Percentiles rank a stretch among this genome's conserved stretches.
phyloP scores from a whole-genome alignment of 1,140 invertebrate genomes.

The Hermetia illucens region DNA sequence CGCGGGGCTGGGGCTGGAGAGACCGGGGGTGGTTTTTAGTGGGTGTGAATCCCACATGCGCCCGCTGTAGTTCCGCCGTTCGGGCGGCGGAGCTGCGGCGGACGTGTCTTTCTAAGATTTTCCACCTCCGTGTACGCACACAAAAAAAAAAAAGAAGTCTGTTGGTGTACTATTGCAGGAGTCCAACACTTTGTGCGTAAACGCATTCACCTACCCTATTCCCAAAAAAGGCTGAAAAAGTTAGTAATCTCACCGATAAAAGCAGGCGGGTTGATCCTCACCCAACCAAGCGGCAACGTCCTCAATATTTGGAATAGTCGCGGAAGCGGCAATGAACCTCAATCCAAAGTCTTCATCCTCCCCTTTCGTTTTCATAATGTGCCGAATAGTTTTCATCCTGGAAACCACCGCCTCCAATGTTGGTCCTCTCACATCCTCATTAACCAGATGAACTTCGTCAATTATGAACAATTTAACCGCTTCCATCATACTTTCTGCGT shows the following conservation, averaged over 20 bases:
- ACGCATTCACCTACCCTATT: no score
- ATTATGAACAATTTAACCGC: conserved; percentile 60
- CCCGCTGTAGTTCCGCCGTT: no score
- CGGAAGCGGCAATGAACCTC: conserved; percentile 62
- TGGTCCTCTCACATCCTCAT: conserved; percentile 53
- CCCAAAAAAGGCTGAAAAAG: no score
- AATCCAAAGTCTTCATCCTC: conserved; percentile 2
- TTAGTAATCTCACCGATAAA: conserved; percentile 35
- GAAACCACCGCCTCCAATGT: conserved; percentile 67
- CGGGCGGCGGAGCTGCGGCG: no score
- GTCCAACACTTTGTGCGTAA: no score
- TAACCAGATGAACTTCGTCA: conserved; percentile 66
- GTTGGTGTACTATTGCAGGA: no score
- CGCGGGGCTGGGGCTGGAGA: no score
- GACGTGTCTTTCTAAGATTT: no score
- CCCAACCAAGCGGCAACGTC: conserved; percentile 62
- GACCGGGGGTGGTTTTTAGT: no score
- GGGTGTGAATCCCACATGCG: no score
- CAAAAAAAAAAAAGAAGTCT: no score
- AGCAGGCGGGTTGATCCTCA: conserved; percentile 24
- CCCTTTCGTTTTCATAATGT: conserved; percentile 10
- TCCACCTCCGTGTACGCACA: no score
- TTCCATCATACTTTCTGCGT: conserved; percentile 43
- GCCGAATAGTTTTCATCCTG: conserved; percentile 51
- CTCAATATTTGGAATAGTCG: conserved; percentile 62